Evolutionary conservation across 2,113 vertebrate genomes (phyloP).

Genomic region (Eclectus roratus): DNA sequence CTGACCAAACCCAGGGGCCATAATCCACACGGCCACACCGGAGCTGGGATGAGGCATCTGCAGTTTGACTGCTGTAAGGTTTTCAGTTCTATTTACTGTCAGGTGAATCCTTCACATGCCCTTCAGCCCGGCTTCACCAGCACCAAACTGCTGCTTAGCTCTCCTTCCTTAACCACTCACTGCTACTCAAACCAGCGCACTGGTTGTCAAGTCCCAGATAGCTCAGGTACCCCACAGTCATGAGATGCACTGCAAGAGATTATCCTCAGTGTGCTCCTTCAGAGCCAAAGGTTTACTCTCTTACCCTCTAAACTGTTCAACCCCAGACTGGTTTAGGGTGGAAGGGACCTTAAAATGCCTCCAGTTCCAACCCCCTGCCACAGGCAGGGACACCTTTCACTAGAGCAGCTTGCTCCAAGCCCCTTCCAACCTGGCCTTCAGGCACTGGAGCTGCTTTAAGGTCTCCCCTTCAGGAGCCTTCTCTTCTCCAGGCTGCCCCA

Average conservation of each 20-base stretch:
- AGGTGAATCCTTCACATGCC: conserved; percentile 38
- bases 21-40: background rate
- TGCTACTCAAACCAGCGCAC: background rate
- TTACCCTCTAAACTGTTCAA: background rate
- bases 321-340: background rate
- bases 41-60: background rate
- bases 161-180: conserved; percentile 1
- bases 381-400: background rate
- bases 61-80: background rate
- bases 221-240: background rate
- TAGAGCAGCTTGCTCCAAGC: background rate
- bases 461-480: no score
- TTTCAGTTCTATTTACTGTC: conserved; percentile 56
- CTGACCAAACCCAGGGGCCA: background rate
- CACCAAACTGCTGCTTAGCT: background rate
- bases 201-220: background rate
- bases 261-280: background rate
- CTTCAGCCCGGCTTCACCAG: conserved; percentile 42
- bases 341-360: background rate
- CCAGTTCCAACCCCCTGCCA: background rate
- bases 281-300: background rate
- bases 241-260: background rate
- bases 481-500: no score
- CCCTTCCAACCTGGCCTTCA: no score
- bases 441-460: no score